Base-by-base conservation (phyloP, 2,113 vertebrate genomes). In the Hyperoodon ampullatus region DNA sequence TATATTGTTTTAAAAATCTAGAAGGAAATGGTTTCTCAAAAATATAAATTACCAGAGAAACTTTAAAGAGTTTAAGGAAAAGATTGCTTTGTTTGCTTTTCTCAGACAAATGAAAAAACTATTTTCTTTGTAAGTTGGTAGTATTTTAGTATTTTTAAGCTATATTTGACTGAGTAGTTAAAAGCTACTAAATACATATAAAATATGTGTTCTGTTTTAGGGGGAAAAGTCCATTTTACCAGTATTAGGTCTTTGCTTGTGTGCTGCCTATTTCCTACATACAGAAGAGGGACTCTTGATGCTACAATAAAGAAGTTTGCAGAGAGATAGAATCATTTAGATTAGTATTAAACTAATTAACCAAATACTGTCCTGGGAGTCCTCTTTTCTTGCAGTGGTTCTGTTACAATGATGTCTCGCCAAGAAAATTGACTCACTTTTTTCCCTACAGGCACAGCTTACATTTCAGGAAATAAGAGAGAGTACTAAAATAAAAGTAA, bases 11-110 rank as follows among this genome's bases (percentile, higher is more conserved):
- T 71, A 26, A 80, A 95, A 75, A 78, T 44, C 33, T 90, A 77
- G 30, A 90, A 94, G 65, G 50, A 84, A 88, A 77, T 30, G 8
- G 8, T 21, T 90, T 90, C 39, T 87, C 19, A 90, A 78, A 97
- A 94, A 58, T 55, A 24, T 44, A 78, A 78, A 92, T 85, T 87
- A 14, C 61, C 88, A 58, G 18, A n/a, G 61, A 93, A 70, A 87
- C 50, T 81, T 47, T 88, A 60, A 89, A 88, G 23, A 9, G 39
- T 78, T 78, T 74, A 94, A 90, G 72, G 30, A 80, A 88, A 88
- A 58, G 3, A 23, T 35, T 85, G 13, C 18, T 95, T 65, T 39
- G 42, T 13, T 92, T 72, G 7, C 30, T 90, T 93, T 42, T 39
- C 9, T 89, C 39, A 74, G 21, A 42, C 26, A 90, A 92, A 53